A percentile compares a stretch with the other conserved stretches of the same genome.
phyloP scores from a whole-genome alignment of 2,113 vertebrate genomes.

The Mungos mungo region DNA sequence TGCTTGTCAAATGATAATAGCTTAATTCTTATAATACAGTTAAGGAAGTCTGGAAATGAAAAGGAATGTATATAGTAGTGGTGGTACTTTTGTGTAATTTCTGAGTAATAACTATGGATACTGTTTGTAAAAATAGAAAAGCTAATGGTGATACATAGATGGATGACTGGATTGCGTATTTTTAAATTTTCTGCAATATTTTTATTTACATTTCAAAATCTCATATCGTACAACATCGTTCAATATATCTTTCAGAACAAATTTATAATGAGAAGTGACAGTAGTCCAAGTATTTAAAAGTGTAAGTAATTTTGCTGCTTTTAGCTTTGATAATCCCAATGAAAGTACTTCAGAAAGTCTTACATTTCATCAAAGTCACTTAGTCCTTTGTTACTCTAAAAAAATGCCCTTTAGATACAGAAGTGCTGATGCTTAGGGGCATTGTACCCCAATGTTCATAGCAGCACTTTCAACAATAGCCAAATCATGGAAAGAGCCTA shows the following conservation, averaged over 20 bases:
- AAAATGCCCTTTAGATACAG: background rate
- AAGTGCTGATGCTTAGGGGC: too few species aligned
- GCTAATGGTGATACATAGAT: background rate
- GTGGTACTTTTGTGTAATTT: background rate
- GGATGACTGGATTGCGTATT: background rate
- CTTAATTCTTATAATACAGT: background rate
- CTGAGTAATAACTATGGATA: background rate
- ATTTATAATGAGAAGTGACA: conserved; percentile 35
- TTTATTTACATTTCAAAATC: conserved; percentile 8
- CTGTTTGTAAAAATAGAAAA: conserved; percentile 23
- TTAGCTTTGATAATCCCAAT: conserved; percentile 27
- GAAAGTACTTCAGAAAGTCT: background rate
- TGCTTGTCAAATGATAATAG: background rate
- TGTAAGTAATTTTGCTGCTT: conserved; percentile 3
- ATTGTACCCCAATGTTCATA: too few species aligned
- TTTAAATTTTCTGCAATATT: conserved; percentile 34
- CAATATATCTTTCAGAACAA: background rate
- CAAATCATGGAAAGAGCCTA: too few species aligned
- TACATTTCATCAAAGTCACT: background rate
- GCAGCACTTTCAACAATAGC: too few species aligned
- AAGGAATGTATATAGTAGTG: background rate
- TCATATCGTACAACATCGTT: background rate
- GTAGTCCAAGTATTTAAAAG: background rate
- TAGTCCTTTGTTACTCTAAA: background rate
- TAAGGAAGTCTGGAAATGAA: background rate